Base-by-base conservation (phyloP, 2,113 vertebrate species). In the Brachyistius frenatus region DNA sequence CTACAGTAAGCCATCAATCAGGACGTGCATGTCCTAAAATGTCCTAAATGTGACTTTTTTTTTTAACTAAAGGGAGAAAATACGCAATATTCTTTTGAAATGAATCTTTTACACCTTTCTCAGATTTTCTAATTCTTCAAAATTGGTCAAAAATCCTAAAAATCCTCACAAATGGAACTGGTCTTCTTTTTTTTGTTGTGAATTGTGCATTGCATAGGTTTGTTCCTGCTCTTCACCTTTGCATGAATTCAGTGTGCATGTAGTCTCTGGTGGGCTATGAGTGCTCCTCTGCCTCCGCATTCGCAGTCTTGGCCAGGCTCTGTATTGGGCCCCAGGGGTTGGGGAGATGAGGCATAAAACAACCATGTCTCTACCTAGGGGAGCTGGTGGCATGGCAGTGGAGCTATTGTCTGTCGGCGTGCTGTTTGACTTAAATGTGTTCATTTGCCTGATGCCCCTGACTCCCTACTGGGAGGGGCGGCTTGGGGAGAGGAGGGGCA, bases 361-460 rank as follows among this genome's bases (percentile, higher is more conserved):
- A 90, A 90, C 85, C 91, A 83, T 91, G 86, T 90, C 84, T 90
- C 91, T 78, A 91, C 90, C 92, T 90, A 78, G 88, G 91, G 91
- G 91, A 90, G 90, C 87, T 82, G 81, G 83, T 84, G 90, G 92
- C 84, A 80, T 85, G 85, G 85, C 89, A 77, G 78, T 50, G 78
- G 66, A 75, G 89, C 89, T 88, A 89, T 92, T 93, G 92, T 93
- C 91, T 94, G 90, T 89, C 87, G 93, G 87, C 93, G 89, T 94
- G 94, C 87, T 74, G 91, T 90, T 91, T 90, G 93, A 92, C 89
- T 95, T 93, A 92, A 93, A 94, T 93, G 92, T 93, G 94, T 94
- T 94, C 91, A 94, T 94, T 93, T 93, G 88, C 90, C 90, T 87
- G 80, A 90, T 86, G 88, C 85, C 86, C 88, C 84, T 60, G 86